Percentiles rank a stretch among this genome's conserved stretches.
Evolutionary conservation across 2,888 invertebrate species (phyloP).

Genomic region (Ashinkailepas kermadecensis): DNA sequence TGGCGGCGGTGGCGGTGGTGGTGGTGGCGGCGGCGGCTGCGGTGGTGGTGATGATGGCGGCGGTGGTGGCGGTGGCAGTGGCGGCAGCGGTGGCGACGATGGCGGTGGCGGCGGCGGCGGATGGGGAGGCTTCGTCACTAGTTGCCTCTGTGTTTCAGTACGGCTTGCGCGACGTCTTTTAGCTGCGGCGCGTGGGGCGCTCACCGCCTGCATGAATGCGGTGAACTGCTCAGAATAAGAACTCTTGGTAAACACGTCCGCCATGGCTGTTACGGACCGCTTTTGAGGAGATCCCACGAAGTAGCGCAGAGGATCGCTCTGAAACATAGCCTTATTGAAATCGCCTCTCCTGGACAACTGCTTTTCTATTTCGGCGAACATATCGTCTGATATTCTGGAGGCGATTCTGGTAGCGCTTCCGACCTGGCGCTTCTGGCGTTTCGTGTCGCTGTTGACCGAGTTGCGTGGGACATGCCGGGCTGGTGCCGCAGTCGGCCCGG

Average conservation of each 20-base stretch:
- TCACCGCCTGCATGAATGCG: not conserved
- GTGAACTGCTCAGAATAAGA: not conserved
- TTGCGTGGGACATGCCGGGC: too few species aligned
- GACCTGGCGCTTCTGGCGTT: not conserved
- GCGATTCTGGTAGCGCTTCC: not conserved
- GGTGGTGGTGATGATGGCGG: not conserved
- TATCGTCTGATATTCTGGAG: not conserved
- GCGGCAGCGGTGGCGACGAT: not conserved
- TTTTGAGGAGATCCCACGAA: not conserved
- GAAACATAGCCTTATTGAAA: not conserved
- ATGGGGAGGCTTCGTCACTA: too few species aligned
- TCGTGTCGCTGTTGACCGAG: too few species aligned
- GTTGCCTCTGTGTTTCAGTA: too few species aligned
- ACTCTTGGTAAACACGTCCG: not conserved
- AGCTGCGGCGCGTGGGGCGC: not conserved
- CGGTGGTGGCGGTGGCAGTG: not conserved
- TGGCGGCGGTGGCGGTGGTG: not conserved
- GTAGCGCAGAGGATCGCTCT: not conserved
- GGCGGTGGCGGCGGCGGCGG: not conserved
- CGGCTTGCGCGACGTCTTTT: too few species aligned
- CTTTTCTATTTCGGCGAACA: not conserved
- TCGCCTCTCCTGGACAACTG: not conserved
- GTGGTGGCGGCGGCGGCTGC: not conserved
- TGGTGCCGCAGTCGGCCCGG: too few species aligned
- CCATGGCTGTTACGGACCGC: not conserved